Evolutionary conservation across 2,888 invertebrate genomes (phyloP).

Genomic region (Ctena decussata): DNA sequence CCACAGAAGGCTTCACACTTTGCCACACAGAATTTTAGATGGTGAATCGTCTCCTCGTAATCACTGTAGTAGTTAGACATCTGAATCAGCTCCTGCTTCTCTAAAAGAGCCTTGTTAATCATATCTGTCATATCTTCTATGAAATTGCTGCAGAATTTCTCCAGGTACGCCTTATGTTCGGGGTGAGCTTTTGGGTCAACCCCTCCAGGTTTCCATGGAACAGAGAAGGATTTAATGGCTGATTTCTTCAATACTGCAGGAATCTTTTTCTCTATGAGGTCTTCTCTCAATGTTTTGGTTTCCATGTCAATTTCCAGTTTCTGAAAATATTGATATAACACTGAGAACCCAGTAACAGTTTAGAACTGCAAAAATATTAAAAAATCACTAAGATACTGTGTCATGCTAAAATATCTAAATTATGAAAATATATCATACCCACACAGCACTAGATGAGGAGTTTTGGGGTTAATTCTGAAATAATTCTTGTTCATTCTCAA

Average conservation of each 20-base stretch:
- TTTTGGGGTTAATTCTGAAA: too few species aligned
- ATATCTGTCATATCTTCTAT: slow-evolving; percentile 64
- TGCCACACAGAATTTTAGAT: slow-evolving; percentile 78
- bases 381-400: too few species aligned
- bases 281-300: slow-evolving; percentile 53
- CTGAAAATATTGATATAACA: slow-evolving; percentile 3
- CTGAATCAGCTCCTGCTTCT: slow-evolving; percentile 65
- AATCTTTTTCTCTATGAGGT: slow-evolving; percentile 60
- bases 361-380: too few species aligned
- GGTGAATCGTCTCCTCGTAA: slow-evolving; percentile 82
- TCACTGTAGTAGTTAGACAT: slow-evolving; percentile 76
- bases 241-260: slow-evolving; percentile 45
- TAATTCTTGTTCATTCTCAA: too few species aligned
- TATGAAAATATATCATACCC: too few species aligned
- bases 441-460: too few species aligned
- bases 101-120: slow-evolving; percentile 67
- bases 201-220: slow-evolving; percentile 75
- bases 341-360: too few species aligned
- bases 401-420: too few species aligned
- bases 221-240: slow-evolving; percentile 53
- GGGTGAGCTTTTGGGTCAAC: slow-evolving; percentile 65
- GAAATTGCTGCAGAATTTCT: slow-evolving; percentile 76
- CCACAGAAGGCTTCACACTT: slow-evolving; percentile 84
- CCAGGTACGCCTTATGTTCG: slow-evolving; percentile 76
- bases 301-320: slow-evolving; percentile 72